These are phyloP conservation scores for Dicyrtomina minuta DNA, from an alignment of 2,888 invertebrate genomes.

Conservation along the genomic window DNA sequence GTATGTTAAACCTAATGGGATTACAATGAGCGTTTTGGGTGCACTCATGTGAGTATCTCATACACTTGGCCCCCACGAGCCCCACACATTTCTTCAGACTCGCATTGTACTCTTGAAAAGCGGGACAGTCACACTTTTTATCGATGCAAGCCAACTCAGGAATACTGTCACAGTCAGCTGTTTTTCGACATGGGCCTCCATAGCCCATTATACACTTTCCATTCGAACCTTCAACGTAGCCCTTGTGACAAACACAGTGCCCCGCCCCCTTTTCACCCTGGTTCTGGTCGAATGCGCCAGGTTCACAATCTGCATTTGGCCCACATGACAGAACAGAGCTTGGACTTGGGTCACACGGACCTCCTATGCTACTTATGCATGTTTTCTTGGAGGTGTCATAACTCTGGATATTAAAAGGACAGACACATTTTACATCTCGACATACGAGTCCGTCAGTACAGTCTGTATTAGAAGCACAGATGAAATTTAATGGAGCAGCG, in stretches of 20 bases:
- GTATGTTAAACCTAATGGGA: too few relatives aligned
- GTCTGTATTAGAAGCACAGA: neutral
- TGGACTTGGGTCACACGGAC: conserved; percentile 2
- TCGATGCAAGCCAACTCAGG: neutral
- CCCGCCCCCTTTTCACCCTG: too few relatives aligned
- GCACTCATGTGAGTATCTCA: too few relatives aligned
- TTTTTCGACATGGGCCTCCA: neutral
- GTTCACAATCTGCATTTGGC: neutral
- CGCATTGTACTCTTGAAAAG: neutral
- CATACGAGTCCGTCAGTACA: conserved; percentile 7
- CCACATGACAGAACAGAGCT: neutral
- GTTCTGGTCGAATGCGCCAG: neutral
- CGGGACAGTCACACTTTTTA: neutral
- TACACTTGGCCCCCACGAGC: conserved; percentile 8
- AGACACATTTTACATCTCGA: neutral
- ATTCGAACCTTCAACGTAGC: neutral
- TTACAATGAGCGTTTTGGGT: too few relatives aligned
- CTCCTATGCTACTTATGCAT: neutral
- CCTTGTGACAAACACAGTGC: conserved; percentile 2
- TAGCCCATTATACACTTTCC: neutral
- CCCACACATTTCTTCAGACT: conserved; percentile 1
- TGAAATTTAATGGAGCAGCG: neutral
- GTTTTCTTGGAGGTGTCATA: neutral
- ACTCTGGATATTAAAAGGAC: neutral
- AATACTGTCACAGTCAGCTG: neutral